Evolutionary conservation across 2,888 invertebrate species (phyloP), one percentile per base, ranked within the genome.

Genomic region (Yponomeuta evonymella): DNA sequence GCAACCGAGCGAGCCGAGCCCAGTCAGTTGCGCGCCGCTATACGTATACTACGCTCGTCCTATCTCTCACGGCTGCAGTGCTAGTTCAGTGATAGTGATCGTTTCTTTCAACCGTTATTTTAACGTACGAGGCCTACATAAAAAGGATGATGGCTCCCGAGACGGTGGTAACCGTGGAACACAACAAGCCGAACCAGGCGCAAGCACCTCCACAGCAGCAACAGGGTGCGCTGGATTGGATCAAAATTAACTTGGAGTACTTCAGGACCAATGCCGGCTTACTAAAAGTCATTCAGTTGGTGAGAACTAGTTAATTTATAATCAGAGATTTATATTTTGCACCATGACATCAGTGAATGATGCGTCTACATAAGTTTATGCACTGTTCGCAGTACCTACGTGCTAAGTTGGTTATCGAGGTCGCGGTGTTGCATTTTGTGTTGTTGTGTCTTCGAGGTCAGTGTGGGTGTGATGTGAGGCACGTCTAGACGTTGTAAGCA

Each of bases 191-290:
- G 72, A 80, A 84, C 72, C 81, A 82, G 75, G 92, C 87, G 75
- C 90, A 89, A 79, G 84, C 92, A 74, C 83, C 89, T 74, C 85
- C 90, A 80, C 90, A 86, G 76, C 93, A 94, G 79, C 93, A 93
- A 75, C 92, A 93, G 72, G 85, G 88, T 72, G 81, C 93, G 72
- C 82, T 96, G 75, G 93, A 94, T 75, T 96, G 96, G 94, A 93
- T 97, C 79, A 94, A 94, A 89, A 89, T 96, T 80, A 96, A 97
- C 90, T 80, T 95, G 77, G 94, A 94, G 81, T 97, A 98, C 87
- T 97, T 96, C 90, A 95, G 93, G 88, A 95, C 96, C 67, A 92
- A 95, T 80, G 96, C 97, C 71, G 97, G 97, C 77, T 92, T 97
- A 79, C 82, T 97, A 75, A 97, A 97, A 93, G 87, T 97, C 74